phyloP scores from a whole-genome alignment of 1,140 invertebrate species.

The Trachymyrmex septentrionalis region DNA sequence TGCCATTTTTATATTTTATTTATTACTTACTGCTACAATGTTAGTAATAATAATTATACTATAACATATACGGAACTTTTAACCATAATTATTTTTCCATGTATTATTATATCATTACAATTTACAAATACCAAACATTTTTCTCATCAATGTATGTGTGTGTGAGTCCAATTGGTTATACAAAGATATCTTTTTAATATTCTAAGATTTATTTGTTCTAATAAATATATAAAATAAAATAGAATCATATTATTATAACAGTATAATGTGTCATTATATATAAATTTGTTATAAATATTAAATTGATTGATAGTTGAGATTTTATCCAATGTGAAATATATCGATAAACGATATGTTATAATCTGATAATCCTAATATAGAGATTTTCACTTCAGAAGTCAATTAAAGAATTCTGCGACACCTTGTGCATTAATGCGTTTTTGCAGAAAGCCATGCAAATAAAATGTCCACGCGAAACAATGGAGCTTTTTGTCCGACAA shows the following conservation, averaged over 20 bases:
- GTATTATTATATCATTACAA: too few relatives aligned
- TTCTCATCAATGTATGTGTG: too few relatives aligned
- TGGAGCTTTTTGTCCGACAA: conserved; percentile 51
- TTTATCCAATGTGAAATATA: not conserved
- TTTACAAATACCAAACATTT: too few relatives aligned
- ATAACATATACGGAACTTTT: too few relatives aligned
- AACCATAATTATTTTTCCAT: too few relatives aligned
- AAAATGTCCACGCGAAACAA: conserved; percentile 50
- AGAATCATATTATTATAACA: not conserved
- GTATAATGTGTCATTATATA: not conserved
- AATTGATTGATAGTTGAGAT: not conserved
- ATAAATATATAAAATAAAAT: not conserved
- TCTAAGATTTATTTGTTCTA: not conserved
- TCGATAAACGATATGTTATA: not conserved
- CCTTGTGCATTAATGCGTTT: not conserved
- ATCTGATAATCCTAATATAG: not conserved
- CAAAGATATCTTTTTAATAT: not conserved
- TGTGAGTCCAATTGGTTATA: not conserved
- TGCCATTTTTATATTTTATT: too few relatives aligned
- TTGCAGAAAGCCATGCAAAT: conserved; percentile 32
- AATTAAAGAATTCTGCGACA: not conserved
- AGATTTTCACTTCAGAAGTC: not conserved
- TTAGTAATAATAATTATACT: too few relatives aligned
- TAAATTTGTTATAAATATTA: not conserved
- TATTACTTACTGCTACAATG: too few relatives aligned